These are phyloP conservation scores for Cataglyphis albicans DNA, from an alignment of 2,888 invertebrate species.

Conservation along the genomic window DNA sequence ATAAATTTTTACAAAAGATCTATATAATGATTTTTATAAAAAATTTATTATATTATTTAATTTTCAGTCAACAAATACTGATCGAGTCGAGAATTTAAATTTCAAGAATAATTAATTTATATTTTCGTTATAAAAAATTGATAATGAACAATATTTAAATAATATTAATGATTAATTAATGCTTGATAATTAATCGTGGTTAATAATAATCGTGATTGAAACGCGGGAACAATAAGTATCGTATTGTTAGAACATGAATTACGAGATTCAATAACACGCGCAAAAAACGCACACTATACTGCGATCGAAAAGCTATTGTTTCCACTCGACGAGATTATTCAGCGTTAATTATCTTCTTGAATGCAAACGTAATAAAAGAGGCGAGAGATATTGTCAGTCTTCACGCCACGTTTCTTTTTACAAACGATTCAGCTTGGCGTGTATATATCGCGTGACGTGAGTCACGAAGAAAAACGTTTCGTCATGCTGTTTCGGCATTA, in stretches of 20 bases:
- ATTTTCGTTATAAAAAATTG: neutral
- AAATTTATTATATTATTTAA: neutral
- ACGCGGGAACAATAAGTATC: neutral
- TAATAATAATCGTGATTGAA: constrained; percentile 6
- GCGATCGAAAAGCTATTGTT: neutral
- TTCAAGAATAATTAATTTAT: neutral
- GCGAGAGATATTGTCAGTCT: neutral
- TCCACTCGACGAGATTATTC: neutral
- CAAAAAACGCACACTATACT: neutral
- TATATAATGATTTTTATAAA: neutral
- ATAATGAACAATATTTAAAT: neutral
- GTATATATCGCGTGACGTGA: constrained; percentile 22
- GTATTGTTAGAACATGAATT: neutral
- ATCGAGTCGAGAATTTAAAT: neutral
- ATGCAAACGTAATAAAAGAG: constrained; percentile 1
- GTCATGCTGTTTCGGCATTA: constrained; percentile 36
- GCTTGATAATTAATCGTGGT: neutral
- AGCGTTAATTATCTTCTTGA: constrained; percentile 24
- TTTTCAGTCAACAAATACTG: neutral
- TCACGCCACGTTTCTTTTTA: neutral
- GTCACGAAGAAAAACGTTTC: constrained; percentile 40
- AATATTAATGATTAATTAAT: neutral
- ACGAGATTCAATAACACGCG: neutral
- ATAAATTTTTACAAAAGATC: neutral
- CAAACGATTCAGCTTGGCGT: neutral